These are phyloP conservation scores for Hippolais icterina DNA, from an alignment of 2,113 vertebrate genomes.

Conservation along the genomic window DNA sequence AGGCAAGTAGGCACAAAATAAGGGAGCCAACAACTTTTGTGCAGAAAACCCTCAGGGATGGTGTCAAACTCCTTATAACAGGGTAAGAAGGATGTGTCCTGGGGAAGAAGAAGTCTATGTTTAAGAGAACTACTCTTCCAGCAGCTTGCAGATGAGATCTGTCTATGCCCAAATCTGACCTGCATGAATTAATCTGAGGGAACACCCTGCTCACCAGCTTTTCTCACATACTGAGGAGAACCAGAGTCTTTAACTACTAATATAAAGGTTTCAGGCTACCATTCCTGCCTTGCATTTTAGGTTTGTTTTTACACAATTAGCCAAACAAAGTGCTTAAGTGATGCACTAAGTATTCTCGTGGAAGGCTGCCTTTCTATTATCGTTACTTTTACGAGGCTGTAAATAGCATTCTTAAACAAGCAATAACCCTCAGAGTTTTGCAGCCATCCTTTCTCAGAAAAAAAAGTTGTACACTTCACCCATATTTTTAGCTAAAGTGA, in stretches of 20 bases:
- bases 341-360: background rate
- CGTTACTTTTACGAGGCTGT: conserved; percentile 34
- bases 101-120: background rate
- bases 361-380: conserved; percentile 41
- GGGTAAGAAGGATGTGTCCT: background rate
- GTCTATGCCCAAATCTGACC: background rate
- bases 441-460: background rate
- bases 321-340: background rate
- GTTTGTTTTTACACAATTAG: background rate
- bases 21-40: background rate
- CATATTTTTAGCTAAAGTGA: background rate
- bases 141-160: background rate
- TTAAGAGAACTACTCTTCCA: background rate
- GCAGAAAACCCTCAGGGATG: background rate
- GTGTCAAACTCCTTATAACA: background rate
- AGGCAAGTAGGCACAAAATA: background rate
- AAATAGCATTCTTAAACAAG: conserved; percentile 58
- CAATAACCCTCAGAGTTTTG: conserved; percentile 30
- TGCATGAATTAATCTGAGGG: background rate
- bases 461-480: background rate
- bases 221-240: background rate
- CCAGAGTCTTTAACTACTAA: background rate
- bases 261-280: background rate
- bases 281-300: background rate
- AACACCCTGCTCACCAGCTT: background rate